A percentile compares a stretch with the other conserved stretches of the same genome.
These are phyloP conservation scores for Meiosimyza platycephala DNA, from an alignment of 2,888 invertebrate species.

Conservation along the genomic window DNA sequence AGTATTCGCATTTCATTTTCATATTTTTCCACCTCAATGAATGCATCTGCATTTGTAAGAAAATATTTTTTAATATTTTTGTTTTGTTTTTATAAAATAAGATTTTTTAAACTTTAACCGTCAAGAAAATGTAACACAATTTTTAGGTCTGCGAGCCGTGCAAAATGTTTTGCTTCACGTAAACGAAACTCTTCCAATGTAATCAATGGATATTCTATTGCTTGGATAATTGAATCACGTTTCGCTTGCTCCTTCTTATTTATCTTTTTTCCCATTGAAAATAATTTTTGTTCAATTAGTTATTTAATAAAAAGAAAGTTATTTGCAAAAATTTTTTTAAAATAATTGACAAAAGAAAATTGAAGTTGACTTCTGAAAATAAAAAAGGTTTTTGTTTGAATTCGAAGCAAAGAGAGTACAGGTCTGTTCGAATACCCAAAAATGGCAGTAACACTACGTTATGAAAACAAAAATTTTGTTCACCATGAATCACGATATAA, in stretches of 20 bases:
- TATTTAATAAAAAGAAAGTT: background rate
- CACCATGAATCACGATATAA: background rate
- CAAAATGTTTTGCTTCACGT: constrained; percentile 45
- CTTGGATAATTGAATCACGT: too few relatives aligned
- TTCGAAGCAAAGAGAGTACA: too few relatives aligned
- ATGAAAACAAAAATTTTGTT: too few relatives aligned
- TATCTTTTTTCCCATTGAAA: constrained; percentile 25
- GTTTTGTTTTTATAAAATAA: background rate
- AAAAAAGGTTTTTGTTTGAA: background rate
- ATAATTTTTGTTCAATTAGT: background rate
- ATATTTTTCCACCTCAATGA: constrained; percentile 34
- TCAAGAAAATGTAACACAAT: constrained; percentile 45
- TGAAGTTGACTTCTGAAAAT: too few relatives aligned
- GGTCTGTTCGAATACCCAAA: too few relatives aligned
- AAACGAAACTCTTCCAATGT: constrained; percentile 47
- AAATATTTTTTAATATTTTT: background rate
- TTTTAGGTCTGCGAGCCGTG: constrained; percentile 51
- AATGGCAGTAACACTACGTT: too few relatives aligned
- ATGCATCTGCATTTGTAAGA: constrained; percentile 42
- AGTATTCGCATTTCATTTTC: constrained; percentile 17
- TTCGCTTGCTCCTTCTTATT: too few relatives aligned
- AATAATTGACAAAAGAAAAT: background rate
- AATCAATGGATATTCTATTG: constrained; percentile 48
- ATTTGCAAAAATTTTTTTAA: background rate
- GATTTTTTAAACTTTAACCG: constrained; percentile 45